These are phyloP conservation scores for Erebia epiphron DNA, from an alignment of 2,888 invertebrate species.

Conservation along the genomic window DNA sequence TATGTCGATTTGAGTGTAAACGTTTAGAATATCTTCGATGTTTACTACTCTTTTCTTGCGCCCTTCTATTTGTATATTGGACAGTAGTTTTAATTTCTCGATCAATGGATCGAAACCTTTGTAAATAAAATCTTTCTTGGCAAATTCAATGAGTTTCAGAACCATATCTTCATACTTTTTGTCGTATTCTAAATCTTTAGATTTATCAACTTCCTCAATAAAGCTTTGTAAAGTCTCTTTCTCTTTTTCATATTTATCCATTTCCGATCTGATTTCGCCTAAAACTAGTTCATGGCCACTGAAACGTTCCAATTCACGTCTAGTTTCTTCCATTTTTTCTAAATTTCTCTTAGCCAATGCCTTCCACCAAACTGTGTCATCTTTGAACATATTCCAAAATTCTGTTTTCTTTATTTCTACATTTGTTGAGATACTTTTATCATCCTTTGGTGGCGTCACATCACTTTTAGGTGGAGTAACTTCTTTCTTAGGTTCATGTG, in stretches of 20 bases:
- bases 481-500: conserved; percentile 13
- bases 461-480: conserved; percentile 14
- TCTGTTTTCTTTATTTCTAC: conserved; percentile 44
- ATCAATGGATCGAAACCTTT: conserved; percentile 79
- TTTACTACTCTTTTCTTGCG: conserved; percentile 63
- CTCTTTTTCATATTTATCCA: conserved; percentile 65
- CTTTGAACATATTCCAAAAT: conserved; percentile 75
- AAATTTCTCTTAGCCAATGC: conserved; percentile 73
- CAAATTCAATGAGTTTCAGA: conserved; percentile 71
- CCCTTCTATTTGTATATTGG: conserved; percentile 63
- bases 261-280: conserved; percentile 66
- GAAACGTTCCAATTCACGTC: conserved; percentile 71
- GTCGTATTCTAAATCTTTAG: conserved; percentile 71
- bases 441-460: conserved; percentile 23
- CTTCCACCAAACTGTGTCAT: conserved; percentile 78
- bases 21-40: conserved; percentile 68
- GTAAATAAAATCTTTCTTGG: conserved; percentile 74
- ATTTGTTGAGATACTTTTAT: conserved; percentile 13
- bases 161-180: conserved; percentile 78
- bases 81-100: conserved; percentile 66
- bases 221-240: conserved; percentile 67
- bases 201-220: conserved; percentile 73
- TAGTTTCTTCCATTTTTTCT: conserved; percentile 75
- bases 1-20: conserved; percentile 71
- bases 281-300: conserved; percentile 73